Conservation (phyloP, 2,797 vertebrate species). For the Chromis chromis region DNA sequence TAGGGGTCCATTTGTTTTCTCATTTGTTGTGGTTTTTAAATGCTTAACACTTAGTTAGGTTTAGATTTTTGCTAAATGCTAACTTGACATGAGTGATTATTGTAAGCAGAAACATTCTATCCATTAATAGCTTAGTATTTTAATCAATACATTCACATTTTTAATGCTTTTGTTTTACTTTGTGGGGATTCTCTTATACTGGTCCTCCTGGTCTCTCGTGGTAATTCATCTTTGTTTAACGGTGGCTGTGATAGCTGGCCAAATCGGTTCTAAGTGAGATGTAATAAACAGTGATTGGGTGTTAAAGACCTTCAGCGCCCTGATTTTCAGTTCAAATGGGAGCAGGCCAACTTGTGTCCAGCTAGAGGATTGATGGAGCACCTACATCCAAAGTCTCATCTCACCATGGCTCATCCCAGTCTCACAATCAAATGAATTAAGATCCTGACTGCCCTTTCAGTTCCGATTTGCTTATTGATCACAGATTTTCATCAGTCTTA, state of each 20-base stretch:
- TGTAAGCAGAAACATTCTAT: not conserved
- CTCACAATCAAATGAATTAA: slow-evolving; percentile 66
- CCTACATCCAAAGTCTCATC: slow-evolving; percentile 44
- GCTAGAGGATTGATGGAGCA: slow-evolving; percentile 63
- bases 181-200: not conserved
- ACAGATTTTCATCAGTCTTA: slow-evolving; percentile 82
- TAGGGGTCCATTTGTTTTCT: not conserved
- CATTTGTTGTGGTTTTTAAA: not conserved
- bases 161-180: not conserved
- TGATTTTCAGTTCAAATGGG: slow-evolving; percentile 37
- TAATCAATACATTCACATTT: too few species aligned
- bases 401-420: slow-evolving; percentile 31
- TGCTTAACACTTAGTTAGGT: not conserved
- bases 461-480: slow-evolving; percentile 83
- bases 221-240: slow-evolving; percentile 14
- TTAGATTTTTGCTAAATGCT: not conserved
- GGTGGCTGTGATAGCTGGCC: not conserved
- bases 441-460: slow-evolving; percentile 62
- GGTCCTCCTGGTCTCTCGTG: not conserved
- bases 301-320: slow-evolving; percentile 37
- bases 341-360: slow-evolving; percentile 51
- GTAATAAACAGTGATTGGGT: slow-evolving; percentile 39
- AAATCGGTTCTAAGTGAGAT: slow-evolving; percentile 20
- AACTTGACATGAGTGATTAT: not conserved
- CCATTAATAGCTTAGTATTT: not conserved